Evolutionary conservation across 2,888 invertebrate genomes (phyloP).

Genomic region (Helleia helle): DNA sequence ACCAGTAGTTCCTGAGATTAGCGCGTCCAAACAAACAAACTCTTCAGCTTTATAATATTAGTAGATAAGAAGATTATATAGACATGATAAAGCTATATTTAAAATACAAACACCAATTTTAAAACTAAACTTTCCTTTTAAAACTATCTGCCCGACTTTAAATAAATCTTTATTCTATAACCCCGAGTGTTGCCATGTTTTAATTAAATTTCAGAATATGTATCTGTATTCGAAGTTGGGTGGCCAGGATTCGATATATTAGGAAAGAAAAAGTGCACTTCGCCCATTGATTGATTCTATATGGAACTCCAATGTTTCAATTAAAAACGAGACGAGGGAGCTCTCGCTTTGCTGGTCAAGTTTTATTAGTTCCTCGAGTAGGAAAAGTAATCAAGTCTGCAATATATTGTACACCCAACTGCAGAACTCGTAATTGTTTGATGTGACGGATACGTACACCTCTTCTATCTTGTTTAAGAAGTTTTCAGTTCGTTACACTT

Average conservation of each 20-base stretch:
- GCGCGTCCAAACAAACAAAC: too few species aligned
- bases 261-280: conserved; percentile 13
- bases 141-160: too few species aligned
- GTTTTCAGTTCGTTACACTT: neutral
- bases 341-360: conserved; percentile 53
- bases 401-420: conserved; percentile 51
- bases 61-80: too few species aligned
- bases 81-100: too few species aligned
- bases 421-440: conserved; percentile 57
- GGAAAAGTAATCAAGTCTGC: conserved; percentile 61
- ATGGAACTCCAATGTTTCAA: conserved; percentile 42
- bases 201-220: too few species aligned
- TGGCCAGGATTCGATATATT: conserved; percentile 1
- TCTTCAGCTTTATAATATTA: too few species aligned
- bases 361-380: conserved; percentile 59
- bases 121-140: too few species aligned
- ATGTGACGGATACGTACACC: conserved; percentile 41
- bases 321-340: conserved; percentile 46
- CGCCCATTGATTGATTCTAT: conserved; percentile 23
- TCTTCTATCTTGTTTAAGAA: conserved; percentile 32
- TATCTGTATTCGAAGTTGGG: too few species aligned
- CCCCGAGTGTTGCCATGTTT: too few species aligned
- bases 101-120: too few species aligned
- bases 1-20: too few species aligned
- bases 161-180: too few species aligned